Evolutionary conservation across 2,797 vertebrate species (phyloP), one percentile per base, ranked within the genome.

Genomic region (Hylomyscus alleni): DNA sequence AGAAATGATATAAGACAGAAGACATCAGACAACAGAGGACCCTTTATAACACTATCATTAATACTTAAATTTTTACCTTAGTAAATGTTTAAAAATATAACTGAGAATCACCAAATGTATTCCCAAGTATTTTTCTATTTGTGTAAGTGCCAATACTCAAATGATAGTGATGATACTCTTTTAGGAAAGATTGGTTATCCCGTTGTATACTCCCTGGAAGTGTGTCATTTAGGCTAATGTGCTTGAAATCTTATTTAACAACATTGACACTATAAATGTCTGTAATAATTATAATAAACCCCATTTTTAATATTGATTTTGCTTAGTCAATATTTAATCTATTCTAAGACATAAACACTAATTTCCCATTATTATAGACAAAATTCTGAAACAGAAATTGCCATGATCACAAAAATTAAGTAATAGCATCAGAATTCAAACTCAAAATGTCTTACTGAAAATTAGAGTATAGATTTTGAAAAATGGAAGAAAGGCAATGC

Each of bases 1-100:
- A 88, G 52, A 84, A 92, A 88, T 87, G 37, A 58, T 76, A 77
- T 56, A 47, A 95, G 12, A 1, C 24, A 88, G 34, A 56, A 80
- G 34, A 89, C 22, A 75, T 84, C 60, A 78, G 47, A 75, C n/a
- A 67, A 81, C 67, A n/a, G 20, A 94, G 50, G 73, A 13, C 58
- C 12, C 72, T 47, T 40, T 50, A 52, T 56, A 11, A 77, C 2
- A 80, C 50, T 92, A 93, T 80, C 20, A 72, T 94, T 44, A 73
- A 22, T 34, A 47, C 81, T 65, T 77, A 54, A 82, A n/a, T 2
- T 19, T 3, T 78, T 7, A 91, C 72, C 22, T 6, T 52, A 65
- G 60, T 91, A 87, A 47, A 62, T 87, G 22, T 19, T 29, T 11
- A 85, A 56, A 77, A 62, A 84, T 83, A 62, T 87, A 69, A 10